Evolutionary conservation across 2,113 vertebrate genomes (phyloP), one percentile per base, ranked within the genome.

Genomic region (Lutjanus erythropterus): DNA sequence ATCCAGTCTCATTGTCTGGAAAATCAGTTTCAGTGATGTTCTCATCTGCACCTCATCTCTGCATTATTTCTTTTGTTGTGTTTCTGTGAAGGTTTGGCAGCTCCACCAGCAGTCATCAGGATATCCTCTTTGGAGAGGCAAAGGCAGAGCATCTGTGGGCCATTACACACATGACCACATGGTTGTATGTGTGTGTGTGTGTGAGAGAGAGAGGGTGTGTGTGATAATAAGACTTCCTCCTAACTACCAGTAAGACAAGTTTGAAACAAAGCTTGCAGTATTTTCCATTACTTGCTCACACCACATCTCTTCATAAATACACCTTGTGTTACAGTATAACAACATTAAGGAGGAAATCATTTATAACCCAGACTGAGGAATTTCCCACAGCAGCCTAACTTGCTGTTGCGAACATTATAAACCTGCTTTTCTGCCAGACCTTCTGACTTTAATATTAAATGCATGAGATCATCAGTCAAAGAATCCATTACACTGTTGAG

Each of bases 101-200:
- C 65, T 53, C 52, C 44, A 21, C 4, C 61, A 55, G 37, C 52
- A 46, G 37, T 68, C 61, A 52, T 81, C 70, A 86, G 70, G 65
- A 81, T 78, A 67, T 87, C 78, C 65, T 88, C 59, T 59, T 58
- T 33, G 6, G 52, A 65, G 65, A 77, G 55, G 50, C 35, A 23
- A 73, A 42, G 46, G 39, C 25, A 47, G 21, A 65, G 73, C 85
- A 84, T 81, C 85, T 89, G 89, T 68, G n/a, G 64, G 7, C 80
- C 47, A 80, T 88, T 80, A 70, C 16, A 1, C 64, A 41, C 39
- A 18, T 10, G 61, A 71, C 52, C 53, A 52, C 11, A 27, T 25
- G 62, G n/a, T 9, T 60, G 59, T 44, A 44, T 27, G 41, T 73
- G 46, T 60, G 44, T 50, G 35, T 62, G 56, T 59, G 11, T 42